Conservation (phyloP, 2,888 invertebrate genomes). For the Scelioninae gen. 1 region DNA sequence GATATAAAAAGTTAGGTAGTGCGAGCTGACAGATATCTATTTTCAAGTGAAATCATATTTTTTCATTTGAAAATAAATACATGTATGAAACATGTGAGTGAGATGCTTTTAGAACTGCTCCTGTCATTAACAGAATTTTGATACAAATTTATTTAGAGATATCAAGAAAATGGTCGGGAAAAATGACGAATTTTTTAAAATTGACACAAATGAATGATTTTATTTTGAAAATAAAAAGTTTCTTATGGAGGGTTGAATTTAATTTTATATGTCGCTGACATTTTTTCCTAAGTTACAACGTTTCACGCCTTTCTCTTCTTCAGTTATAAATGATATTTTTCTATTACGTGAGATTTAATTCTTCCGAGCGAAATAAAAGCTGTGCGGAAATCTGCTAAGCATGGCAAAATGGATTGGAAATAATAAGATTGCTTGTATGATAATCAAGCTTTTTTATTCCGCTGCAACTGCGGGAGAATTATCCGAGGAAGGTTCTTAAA, state of each 20-base stretch:
- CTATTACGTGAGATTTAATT: constrained; percentile 33
- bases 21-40: background rate
- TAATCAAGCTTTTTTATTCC: constrained; percentile 32
- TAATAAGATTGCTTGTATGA: constrained; percentile 34
- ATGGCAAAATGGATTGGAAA: constrained; percentile 41
- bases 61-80: too few species aligned
- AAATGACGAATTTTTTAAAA: too few species aligned
- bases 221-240: background rate
- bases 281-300: background rate
- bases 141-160: too few species aligned
- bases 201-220: too few species aligned
- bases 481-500: constrained; percentile 7
- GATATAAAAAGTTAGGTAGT: background rate
- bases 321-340: constrained; percentile 34
- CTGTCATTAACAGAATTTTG: too few species aligned
- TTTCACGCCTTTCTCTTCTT: background rate
- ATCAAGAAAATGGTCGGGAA: too few species aligned
- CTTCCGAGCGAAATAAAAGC: constrained; percentile 22
- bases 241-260: background rate
- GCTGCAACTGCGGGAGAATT: background rate
- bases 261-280: constrained; percentile 9
- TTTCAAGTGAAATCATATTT: too few species aligned
- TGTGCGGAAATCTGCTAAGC: constrained; percentile 17
- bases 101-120: background rate
- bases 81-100: too few species aligned